Evolutionary conservation across 2,888 invertebrate genomes (phyloP), one percentile per base, ranked within the genome.

Genomic region (Fissipunctia ypsillon): DNA sequence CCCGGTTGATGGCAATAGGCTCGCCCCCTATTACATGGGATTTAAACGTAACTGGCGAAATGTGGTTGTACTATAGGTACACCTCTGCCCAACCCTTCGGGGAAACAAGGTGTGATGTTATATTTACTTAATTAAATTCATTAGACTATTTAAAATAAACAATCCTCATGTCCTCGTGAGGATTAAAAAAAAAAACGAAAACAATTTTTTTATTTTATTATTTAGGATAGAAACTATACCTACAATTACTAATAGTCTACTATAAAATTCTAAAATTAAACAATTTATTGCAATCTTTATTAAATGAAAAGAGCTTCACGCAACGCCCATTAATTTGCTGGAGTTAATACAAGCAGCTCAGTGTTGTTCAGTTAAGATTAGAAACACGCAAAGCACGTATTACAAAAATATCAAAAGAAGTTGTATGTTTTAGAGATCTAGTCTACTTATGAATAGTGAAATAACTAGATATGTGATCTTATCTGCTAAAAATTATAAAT

Each of bases 291-390:
- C 22, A 54, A 59, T 56, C 14, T 61, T 63, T 38, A 57, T 41
- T 43, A 68, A 68, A 72, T 41, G 25, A 61, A 73, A 68, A 68
- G 28, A 59, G 16, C 16, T 38, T 45, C 66, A 77, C 22, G 63
- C 50, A 48, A 67, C 48, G 52, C 31, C 52, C 57, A 68, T 73
- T 73, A 63, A 64, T 81, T 63, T 48, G 12, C 16, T 45, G 57
- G 28, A 66, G 28, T 56, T 67, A 63, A 56, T 56, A 82, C 45
- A 68, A 73, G 45, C 45, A 50, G 64, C 73, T 64, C 69, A 52
- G 77, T 69, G 12, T 64, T 69, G 3, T 72, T 63, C n/a, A 60
- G 41, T 64, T 38, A 77, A 54, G 50, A 77, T 80, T 69, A 77
- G 43, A 52, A 52, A 63, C 73, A 73, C 66, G 69, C 69, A 16